Percentiles rank a stretch among this genome's conserved stretches.
Evolutionary conservation across 2,888 invertebrate species (phyloP).

Genomic region (Cylindroiulus punctatus): DNA sequence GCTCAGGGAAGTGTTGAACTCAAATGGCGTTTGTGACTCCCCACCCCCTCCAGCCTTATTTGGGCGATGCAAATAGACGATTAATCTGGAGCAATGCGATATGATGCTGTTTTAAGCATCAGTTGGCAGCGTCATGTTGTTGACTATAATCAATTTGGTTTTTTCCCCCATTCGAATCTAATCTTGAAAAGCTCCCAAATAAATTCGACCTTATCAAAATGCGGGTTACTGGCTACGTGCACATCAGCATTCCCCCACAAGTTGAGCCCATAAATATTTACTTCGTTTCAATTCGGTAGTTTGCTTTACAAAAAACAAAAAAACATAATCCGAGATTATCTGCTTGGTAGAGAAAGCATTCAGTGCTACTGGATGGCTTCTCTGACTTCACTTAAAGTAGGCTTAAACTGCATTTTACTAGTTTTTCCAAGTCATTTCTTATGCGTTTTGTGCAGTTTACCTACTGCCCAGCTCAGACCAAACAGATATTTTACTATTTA

Average conservation of each 20-base stretch:
- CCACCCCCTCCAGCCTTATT: too few relatives aligned
- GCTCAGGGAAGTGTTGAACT: too few relatives aligned
- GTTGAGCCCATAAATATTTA: conserved; percentile 8
- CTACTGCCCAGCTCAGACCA: background rate
- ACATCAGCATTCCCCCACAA: background rate
- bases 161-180: background rate
- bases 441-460: too few relatives aligned
- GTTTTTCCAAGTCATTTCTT: background rate
- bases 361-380: too few relatives aligned
- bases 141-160: background rate
- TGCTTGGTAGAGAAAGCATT: background rate
- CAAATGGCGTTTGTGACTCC: too few relatives aligned
- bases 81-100: background rate
- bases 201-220: background rate
- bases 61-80: background rate
- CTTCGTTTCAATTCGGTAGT: background rate
- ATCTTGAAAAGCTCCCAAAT: background rate
- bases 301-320: background rate
- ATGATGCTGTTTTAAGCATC: background rate
- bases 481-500: background rate
- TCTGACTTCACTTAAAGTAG: background rate
- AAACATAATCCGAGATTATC: too few relatives aligned
- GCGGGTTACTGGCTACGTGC: background rate
- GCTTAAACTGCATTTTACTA: background rate
- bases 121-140: background rate